Percentiles rank a stretch among this genome's conserved stretches.
Evolutionary conservation across 2,888 invertebrate species (phyloP).

Genomic region (Tenthredo amoena): DNA sequence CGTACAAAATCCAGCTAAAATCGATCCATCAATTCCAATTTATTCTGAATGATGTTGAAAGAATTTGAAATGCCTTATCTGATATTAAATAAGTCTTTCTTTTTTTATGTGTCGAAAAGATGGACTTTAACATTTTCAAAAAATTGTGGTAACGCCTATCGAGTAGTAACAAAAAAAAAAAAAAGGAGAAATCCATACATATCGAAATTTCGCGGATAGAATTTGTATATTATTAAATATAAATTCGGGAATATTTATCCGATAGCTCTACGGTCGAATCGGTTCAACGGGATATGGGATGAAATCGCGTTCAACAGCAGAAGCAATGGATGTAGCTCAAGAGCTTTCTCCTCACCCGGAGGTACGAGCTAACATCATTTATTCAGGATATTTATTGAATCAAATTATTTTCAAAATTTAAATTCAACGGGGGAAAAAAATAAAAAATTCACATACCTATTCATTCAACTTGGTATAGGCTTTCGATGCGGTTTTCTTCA

Average conservation of each 20-base stretch:
- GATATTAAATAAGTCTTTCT: not conserved
- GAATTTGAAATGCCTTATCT: not conserved
- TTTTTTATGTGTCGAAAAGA: not conserved
- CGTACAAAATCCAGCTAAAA: not conserved
- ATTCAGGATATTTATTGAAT: constrained; percentile 7
- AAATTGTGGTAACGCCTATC: not conserved
- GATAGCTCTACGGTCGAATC: not conserved
- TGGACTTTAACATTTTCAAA: not conserved
- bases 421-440: not conserved
- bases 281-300: constrained; percentile 44
- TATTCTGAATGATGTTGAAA: not conserved
- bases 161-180: not conserved
- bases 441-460: not conserved
- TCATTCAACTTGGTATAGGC: constrained; percentile 78
- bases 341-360: constrained; percentile 81
- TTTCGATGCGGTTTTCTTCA: constrained; percentile 90
- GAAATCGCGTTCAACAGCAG: constrained; percentile 60
- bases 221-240: not conserved
- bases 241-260: not conserved
- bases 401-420: constrained; percentile 34
- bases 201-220: too few species aligned
- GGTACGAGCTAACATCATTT: constrained; percentile 66
- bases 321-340: constrained; percentile 82
- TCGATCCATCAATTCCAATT: not conserved
- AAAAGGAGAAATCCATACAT: too few species aligned